Evolutionary conservation across 2,888 invertebrate species (phyloP).

Genomic region (Xestobium rufovillosum): DNA sequence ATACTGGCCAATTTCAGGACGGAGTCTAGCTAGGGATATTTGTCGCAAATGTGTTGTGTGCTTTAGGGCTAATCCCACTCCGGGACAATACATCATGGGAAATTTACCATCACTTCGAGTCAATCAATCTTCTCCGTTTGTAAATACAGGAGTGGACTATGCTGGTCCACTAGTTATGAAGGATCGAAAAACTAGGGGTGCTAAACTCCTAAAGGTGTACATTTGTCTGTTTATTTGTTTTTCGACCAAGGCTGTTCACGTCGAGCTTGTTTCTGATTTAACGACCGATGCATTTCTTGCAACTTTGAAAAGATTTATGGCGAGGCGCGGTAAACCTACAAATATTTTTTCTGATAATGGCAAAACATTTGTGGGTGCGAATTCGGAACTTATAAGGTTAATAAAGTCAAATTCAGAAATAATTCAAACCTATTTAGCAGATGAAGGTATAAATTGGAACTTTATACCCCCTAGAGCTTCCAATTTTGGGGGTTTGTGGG

Average conservation of each 20-base stretch:
- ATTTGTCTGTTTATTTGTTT: slow-evolving; percentile 26
- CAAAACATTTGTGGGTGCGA: slow-evolving; percentile 23
- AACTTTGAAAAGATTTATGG: slow-evolving; percentile 21
- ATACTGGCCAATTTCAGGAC: slow-evolving; percentile 26
- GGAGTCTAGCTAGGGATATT: slow-evolving; percentile 22
- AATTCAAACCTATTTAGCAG: slow-evolving; percentile 3
- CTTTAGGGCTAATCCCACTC: slow-evolving; percentile 19
- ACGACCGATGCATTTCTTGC: slow-evolving; percentile 18
- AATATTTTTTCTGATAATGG: slow-evolving; percentile 23
- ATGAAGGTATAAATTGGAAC: no score
- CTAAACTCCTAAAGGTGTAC: slow-evolving; percentile 21
- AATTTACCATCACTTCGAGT: slow-evolving; percentile 24
- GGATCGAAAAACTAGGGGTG: slow-evolving; percentile 20
- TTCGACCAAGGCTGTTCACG: slow-evolving; percentile 21
- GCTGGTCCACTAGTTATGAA: slow-evolving; percentile 26
- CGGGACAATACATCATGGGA: slow-evolving; percentile 24
- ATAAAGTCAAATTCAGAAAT: slow-evolving; percentile 4
- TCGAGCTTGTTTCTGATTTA: slow-evolving; percentile 19
- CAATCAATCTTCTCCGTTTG: slow-evolving; percentile 21
- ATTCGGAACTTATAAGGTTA: slow-evolving; percentile 17
- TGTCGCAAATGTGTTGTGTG: slow-evolving; percentile 23
- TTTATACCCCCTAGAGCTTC: no score
- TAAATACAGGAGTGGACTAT: slow-evolving; percentile 26
- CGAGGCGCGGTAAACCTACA: slow-evolving; percentile 19
- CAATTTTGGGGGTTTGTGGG: no score